Conservation (phyloP, 2,113 vertebrate genomes). For the Illadopsis cleaveri region DNA sequence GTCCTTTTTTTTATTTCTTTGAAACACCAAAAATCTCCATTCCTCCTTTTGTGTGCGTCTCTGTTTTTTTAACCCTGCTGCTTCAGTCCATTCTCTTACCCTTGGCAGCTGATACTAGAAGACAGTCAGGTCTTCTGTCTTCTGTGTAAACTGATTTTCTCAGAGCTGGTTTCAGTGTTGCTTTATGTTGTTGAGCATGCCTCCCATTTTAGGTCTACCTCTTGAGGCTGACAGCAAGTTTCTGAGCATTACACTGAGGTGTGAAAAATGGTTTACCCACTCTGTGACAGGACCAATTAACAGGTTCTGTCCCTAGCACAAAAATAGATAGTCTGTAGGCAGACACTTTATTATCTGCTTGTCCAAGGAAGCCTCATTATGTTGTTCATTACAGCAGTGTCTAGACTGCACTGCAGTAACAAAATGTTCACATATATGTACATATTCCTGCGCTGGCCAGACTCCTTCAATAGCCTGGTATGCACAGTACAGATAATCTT, state of each 20-base stretch:
- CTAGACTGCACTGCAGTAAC: neutral
- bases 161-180: neutral
- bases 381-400: neutral
- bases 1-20: neutral
- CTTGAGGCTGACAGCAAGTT: neutral
- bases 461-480: neutral
- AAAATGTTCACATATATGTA: neutral
- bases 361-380: neutral
- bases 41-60: neutral
- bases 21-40: neutral
- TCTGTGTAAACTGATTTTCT: neutral
- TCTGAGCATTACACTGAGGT: neutral
- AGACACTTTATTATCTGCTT: neutral
- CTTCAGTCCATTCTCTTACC: neutral
- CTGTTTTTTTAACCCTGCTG: neutral
- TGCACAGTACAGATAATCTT: rapidly evolving
- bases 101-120: neutral
- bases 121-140: neutral
- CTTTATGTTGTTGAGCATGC: neutral
- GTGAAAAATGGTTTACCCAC: neutral
- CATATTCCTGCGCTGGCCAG: neutral
- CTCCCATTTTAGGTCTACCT: neutral
- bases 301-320: neutral
- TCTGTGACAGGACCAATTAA: neutral
- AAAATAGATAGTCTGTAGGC: neutral